Conservation (phyloP, 2,113 vertebrate species). For the Colossoma macropomum region DNA sequence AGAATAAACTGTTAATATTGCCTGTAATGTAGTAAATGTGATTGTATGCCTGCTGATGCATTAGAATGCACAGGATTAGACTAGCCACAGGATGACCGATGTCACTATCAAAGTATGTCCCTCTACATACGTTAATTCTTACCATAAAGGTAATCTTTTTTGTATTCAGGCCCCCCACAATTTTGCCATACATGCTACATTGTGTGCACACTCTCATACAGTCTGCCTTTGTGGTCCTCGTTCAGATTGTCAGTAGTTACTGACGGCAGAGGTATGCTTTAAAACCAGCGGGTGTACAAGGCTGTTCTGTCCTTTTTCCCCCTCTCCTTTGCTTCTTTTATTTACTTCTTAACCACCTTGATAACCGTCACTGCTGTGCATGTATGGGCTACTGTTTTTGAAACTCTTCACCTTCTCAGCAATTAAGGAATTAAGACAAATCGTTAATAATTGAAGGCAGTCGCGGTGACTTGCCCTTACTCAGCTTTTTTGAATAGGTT, state of each 20-base stretch:
- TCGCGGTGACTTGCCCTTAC: too few species aligned
- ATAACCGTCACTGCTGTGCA: slow-evolving; percentile 5
- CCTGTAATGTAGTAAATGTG: neutral
- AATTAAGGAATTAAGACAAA: neutral
- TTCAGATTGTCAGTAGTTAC: slow-evolving; percentile 16
- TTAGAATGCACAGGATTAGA: neutral
- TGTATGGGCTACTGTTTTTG: slow-evolving; percentile 13
- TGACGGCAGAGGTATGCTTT: slow-evolving; percentile 16
- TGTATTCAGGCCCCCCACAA: neutral
- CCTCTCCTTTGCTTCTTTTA: neutral
- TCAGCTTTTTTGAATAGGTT: too few species aligned
- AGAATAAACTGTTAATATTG: too few species aligned
- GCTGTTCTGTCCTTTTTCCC: neutral
- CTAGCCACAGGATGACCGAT: neutral
- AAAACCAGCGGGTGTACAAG: neutral
- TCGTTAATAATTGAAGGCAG: too few species aligned
- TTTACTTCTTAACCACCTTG: slow-evolving; percentile 13
- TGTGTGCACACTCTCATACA: slow-evolving; percentile 49
- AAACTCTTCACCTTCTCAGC: neutral
- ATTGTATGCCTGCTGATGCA: neutral
- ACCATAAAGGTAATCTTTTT: neutral
- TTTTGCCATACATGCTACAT: too few species aligned
- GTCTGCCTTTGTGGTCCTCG: slow-evolving; percentile 62
- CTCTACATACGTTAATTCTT: neutral
- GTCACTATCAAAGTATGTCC: neutral